Evolutionary conservation across 2,888 invertebrate genomes (phyloP).

Genomic region (Chrysolina oricalcia): DNA sequence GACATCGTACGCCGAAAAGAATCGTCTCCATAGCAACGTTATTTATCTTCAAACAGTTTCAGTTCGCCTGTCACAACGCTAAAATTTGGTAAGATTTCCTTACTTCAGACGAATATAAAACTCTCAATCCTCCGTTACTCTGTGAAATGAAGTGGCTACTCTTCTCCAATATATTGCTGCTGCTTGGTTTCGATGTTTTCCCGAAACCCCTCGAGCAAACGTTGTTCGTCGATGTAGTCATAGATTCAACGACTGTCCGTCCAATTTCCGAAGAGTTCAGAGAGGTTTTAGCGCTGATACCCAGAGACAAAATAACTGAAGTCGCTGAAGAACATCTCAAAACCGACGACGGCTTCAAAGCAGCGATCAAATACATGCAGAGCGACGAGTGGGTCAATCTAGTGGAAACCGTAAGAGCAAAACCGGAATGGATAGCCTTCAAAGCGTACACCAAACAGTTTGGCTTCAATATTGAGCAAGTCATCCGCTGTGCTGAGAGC

Average conservation of each 20-base stretch:
- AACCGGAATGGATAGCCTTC: conserved; percentile 55
- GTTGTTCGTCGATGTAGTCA: not conserved
- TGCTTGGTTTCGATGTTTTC: not conserved
- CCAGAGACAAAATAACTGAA: conserved; percentile 48
- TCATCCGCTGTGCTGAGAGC: conserved; percentile 44
- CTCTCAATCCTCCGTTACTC: not conserved
- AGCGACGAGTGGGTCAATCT: conserved; percentile 55
- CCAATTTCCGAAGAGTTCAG: not conserved
- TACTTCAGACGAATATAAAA: not conserved
- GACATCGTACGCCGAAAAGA: not conserved
- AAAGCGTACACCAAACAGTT: conserved; percentile 47
- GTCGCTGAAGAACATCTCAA: conserved; percentile 50
- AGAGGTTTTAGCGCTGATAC: conserved; percentile 38
- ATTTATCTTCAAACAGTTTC: conserved; percentile 4
- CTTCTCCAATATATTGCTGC: not conserved
- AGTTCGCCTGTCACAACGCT: not conserved
- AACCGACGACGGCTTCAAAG: conserved; percentile 55
- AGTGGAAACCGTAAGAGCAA: conserved; percentile 44
- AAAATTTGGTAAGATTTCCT: not conserved
- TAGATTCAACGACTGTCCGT: not conserved
- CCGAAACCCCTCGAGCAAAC: not conserved
- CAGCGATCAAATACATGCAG: conserved; percentile 57
- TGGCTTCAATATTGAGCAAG: conserved; percentile 50
- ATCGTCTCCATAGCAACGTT: conserved; percentile 2
- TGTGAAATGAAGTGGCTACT: not conserved